Evolutionary conservation across 2,888 invertebrate genomes (phyloP).

Genomic region (Dicranocentrus wangi): DNA sequence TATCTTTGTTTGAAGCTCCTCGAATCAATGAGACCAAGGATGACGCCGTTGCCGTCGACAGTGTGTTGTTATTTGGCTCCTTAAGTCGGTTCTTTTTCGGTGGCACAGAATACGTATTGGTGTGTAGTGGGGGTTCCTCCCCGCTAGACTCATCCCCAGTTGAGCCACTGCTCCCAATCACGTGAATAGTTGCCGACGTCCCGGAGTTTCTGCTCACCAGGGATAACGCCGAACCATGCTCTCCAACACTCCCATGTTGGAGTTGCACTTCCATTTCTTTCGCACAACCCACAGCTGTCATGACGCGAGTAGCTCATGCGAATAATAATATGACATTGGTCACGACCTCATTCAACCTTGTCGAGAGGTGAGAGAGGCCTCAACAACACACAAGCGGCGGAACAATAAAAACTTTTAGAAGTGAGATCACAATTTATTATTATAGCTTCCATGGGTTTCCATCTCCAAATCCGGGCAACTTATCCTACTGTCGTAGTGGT

Average conservation of each 20-base stretch:
- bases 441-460: too few relatives aligned
- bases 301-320: slow-evolving; percentile 9
- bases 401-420: too few relatives aligned
- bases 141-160: slow-evolving; percentile 69
- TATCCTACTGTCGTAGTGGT: too few relatives aligned
- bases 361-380: neutral
- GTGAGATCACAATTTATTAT: too few relatives aligned
- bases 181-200: slow-evolving; percentile 55
- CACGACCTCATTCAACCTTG: slow-evolving; percentile 11
- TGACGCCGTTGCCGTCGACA: slow-evolving; percentile 54
- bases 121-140: slow-evolving; percentile 63
- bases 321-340: neutral
- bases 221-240: slow-evolving; percentile 60
- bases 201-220: slow-evolving; percentile 58
- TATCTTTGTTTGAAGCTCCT: slow-evolving; percentile 54
- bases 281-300: slow-evolving; percentile 54
- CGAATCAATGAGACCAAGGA: slow-evolving; percentile 64
- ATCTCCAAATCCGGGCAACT: too few relatives aligned
- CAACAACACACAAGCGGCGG: too few relatives aligned
- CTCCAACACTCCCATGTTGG: slow-evolving; percentile 54
- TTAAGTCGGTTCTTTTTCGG: slow-evolving; percentile 71
- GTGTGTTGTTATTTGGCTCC: slow-evolving; percentile 65
- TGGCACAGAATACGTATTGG: slow-evolving; percentile 62
- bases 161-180: slow-evolving; percentile 57
- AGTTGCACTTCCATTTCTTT: slow-evolving; percentile 70